Evolutionary conservation across 1,140 invertebrate species (phyloP), one percentile per base, ranked within the genome.

Genomic region (Rhagoletis pomonella): DNA sequence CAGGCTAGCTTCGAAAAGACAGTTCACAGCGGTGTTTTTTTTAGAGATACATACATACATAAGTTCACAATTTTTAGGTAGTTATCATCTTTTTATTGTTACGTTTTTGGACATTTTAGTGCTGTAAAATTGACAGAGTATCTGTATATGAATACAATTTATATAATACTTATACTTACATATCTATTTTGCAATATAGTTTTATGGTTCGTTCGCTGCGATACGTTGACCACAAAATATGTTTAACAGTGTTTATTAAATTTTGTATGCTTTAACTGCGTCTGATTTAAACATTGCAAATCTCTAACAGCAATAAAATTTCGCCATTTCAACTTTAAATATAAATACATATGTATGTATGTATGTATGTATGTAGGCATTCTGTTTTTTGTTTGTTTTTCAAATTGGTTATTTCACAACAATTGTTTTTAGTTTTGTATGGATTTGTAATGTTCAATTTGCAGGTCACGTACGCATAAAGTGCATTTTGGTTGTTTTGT

Each of bases 71-170:
- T 60, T 62, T 62, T 62, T 86, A 39, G 3, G 19, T 85, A 55
- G 7, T 7, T 12, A 44, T 47, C 39, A n/a, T 55, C 4, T 60
- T 86, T 55, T 81, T 50, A 81, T 81, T 55, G 1, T 81, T 81
- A 81, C 17, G 3, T 67, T 29, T 81, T 81, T 81, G 73, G 73
- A 55, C 73, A 81, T 81, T 81, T 77, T 55, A 81, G 73, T 81
- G 73, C 73, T 81, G 44, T 81, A 55, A 81, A 81, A 81, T 81
- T 81, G 73, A 81, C 73, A 81, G 73, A 81, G 73, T 81, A 81
- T 81, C 14, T 55, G 17, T 50, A 81, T 55, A 81, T 55, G 73
- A 77, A 77, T 50, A 81, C 47, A 42, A 4, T 73, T 73, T 44
- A 44, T 73, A 73, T 69, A 69, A 69, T 73, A 55, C 29, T 42